phyloP scores from a whole-genome alignment of 1,140 invertebrate species.

The Caenorhabditis remanei region DNA sequence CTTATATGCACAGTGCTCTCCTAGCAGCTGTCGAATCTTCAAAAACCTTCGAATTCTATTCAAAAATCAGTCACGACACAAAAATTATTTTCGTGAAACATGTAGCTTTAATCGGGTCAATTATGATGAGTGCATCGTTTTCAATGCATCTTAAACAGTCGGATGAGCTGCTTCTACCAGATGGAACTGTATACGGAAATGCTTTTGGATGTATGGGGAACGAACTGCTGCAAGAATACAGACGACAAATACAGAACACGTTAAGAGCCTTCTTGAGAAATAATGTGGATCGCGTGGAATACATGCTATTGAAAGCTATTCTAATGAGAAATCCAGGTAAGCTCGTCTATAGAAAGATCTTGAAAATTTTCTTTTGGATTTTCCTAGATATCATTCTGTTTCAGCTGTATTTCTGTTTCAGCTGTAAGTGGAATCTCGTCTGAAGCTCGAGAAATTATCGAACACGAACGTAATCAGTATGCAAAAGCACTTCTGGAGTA shows the following conservation, averaged over 20 bases:
- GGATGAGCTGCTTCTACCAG: not conserved
- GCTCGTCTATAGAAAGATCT: not conserved
- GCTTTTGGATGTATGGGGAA: not conserved
- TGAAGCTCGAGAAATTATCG: not conserved
- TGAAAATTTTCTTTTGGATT: too few relatives aligned
- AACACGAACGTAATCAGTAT: not conserved
- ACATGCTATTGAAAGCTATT: slow-evolving; percentile 15
- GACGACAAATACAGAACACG: not conserved
- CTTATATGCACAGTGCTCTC: slow-evolving; percentile 16
- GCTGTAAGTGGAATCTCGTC: not conserved
- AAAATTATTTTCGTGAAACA: slow-evolving; percentile 7
- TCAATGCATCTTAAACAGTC: slow-evolving; percentile 20
- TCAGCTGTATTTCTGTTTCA: not conserved
- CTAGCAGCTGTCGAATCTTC: slow-evolving; percentile 13
- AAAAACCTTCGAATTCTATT: not conserved
- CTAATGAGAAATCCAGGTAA: slow-evolving; percentile 27
- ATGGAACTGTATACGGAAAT: slow-evolving; percentile 3
- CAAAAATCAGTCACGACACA: not conserved
- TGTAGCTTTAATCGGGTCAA: slow-evolving; percentile 6
- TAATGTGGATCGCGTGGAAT: slow-evolving; percentile 19
- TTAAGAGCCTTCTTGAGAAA: not conserved
- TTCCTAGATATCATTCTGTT: not conserved
- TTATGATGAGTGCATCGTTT: slow-evolving; percentile 34
- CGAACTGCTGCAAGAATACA: not conserved
- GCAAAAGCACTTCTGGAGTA: slow-evolving; percentile 10